Evolutionary conservation across 2,113 vertebrate species (phyloP), one percentile per base, ranked within the genome.

Genomic region (Sinocyclocheilus maitianheensis): DNA sequence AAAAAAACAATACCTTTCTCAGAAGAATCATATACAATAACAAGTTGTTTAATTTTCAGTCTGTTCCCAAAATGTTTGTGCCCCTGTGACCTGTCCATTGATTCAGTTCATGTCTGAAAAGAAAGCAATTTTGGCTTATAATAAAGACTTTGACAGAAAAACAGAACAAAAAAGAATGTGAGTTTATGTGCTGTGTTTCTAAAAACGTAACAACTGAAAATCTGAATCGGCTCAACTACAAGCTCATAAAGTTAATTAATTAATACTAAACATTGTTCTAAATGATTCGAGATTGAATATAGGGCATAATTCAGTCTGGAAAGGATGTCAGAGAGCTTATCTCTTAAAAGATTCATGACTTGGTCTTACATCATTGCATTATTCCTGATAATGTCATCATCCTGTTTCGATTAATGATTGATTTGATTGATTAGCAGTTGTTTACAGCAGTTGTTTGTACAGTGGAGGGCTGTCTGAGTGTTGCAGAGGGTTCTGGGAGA

Each of bases 391-490:
- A 75, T 76, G 72, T 51, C 13, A 76, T 48, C 5, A 46, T 26
- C 72, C 43, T 26, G 34, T 81, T 81, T 65, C 4, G n/a, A 65
- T 48, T 26, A 62, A 80, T 24, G 3, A 67, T 81, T 2, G 14
- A 81, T 81, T 46, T 65, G 60, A 81, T 48, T 81, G 79, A 65
- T 46, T 26, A 43, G 60, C 37, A 10, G 77, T 80, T 81, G 60
- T 48, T 63, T 80, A 80, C 53, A 43, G 34, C 58, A 79, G 78
- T 63, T 80, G 77, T 80, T 81, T 81, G 58, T 43, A 80, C 22
- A 24, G 5, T 11, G 7, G 3, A 46, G 12, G 37, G 58, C 14
- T 65, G 55, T 62, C 77, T 80, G 77, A 12, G 22, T 80, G 7
- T 80, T 46, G 22, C 22, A 34, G 24, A 58, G 48, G 22, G 20